Evolutionary conservation across 2,888 invertebrate genomes (phyloP).

Genomic region (Pyrrhia umbra): DNA sequence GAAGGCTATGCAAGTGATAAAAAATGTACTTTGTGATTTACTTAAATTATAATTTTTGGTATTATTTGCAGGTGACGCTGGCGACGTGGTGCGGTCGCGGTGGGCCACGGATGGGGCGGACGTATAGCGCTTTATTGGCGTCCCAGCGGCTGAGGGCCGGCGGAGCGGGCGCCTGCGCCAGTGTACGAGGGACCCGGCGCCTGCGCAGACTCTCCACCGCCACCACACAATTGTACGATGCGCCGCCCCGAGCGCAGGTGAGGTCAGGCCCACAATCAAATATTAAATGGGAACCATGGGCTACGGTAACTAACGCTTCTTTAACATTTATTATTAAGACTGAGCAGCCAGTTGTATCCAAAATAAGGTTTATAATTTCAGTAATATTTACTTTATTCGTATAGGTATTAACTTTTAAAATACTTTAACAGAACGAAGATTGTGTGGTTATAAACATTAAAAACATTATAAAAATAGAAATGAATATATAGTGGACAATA

Average conservation of each 20-base stretch:
- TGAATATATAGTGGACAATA: no score
- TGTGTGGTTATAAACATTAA: background rate
- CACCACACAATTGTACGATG: slow-evolving; percentile 82
- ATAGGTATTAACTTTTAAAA: no score
- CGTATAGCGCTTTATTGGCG: slow-evolving; percentile 73
- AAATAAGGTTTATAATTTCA: background rate
- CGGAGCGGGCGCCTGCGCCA: slow-evolving; percentile 66
- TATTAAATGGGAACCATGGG: slow-evolving; percentile 62
- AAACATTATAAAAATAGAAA: background rate
- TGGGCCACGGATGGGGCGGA: slow-evolving; percentile 76
- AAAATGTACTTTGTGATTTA: background rate
- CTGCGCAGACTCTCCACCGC: slow-evolving; percentile 82
- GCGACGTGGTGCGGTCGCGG: slow-evolving; percentile 82
- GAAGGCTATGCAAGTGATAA: background rate
- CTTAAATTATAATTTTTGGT: background rate
- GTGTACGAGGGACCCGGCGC: slow-evolving; percentile 72
- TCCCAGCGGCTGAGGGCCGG: slow-evolving; percentile 72
- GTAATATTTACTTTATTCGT: no score
- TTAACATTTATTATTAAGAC: slow-evolving; percentile 27
- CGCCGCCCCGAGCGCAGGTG: slow-evolving; percentile 87
- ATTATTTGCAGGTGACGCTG: slow-evolving; percentile 78
- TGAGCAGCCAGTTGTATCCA: background rate
- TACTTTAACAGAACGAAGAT: no score
- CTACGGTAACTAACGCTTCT: slow-evolving; percentile 53
- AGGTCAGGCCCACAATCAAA: slow-evolving; percentile 78